Base-by-base conservation (phyloP, 2,888 invertebrate species). In the Mycogona germanica region DNA sequence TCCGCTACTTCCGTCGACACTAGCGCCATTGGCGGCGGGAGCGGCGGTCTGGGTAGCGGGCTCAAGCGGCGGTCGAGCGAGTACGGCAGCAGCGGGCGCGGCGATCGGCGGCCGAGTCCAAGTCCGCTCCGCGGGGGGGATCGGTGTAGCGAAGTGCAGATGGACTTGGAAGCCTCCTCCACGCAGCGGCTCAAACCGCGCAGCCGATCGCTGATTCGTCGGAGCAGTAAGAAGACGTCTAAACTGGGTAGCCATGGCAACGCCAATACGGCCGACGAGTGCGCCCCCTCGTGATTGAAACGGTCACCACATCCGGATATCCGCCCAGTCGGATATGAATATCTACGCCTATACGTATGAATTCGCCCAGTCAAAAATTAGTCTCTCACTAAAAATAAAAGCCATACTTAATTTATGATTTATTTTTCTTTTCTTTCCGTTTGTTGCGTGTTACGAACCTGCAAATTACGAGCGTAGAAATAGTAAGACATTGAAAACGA, bases 161-260 rank as follows among this genome's bases (percentile, higher is more conserved):
- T 41, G 73, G 72, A 60, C 72, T 73, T 2, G 69, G 71, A 5
- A 62, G 60, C 35, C 58, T 60, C 19, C 54, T 69, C 50, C 62
- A 64, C 30, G 63, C 65, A 25, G 65, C 53, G 63, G 60, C 67
- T 76, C 58, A 80, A 80, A 62, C 80, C 80, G 2, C 72, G 82
- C 59, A 81, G 80, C 63, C 75, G 83, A 56, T 84, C 84, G 57
- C 76, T 87, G 57, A 87, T 87, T 62, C 75, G 87, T 60, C 76
- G 87, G 58, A 81, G 84, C 56, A 84, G 84, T 64, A 77, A 83
- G 61, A 85, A 84, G 71, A 79, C 83, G 58, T 83, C 83, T 66
- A 84, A 84, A 71, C 80, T 83, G 81, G 61, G 82, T 83, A 63
- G 78, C 80, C 59, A 58, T 46, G 54, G 44, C 17, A 71, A 69